A percentile compares a stretch with the other conserved stretches of the same genome.
Evolutionary conservation across 2,888 invertebrate genomes (phyloP).

Genomic region (Lithophane leautieri): DNA sequence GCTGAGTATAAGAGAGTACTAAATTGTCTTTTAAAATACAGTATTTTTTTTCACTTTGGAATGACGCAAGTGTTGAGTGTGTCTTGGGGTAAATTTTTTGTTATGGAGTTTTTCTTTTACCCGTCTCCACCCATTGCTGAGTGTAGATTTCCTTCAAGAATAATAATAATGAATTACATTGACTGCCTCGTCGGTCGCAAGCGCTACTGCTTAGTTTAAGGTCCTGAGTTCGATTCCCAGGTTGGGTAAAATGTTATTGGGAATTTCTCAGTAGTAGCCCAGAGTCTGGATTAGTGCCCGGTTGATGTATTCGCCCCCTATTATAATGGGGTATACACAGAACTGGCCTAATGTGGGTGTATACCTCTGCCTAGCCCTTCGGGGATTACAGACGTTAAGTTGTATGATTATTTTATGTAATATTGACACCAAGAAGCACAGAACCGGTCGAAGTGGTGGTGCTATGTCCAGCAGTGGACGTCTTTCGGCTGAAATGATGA

Average conservation of each 20-base stretch:
- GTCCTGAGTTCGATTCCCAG: no score
- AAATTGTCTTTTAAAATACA: constrained; percentile 38
- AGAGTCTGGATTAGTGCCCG: no score
- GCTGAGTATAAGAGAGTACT: constrained; percentile 14
- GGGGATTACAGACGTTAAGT: neutral
- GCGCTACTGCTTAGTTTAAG: no score
- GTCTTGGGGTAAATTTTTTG: neutral
- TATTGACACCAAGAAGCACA: no score
- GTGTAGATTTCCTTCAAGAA: neutral
- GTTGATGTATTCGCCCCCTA: neutral
- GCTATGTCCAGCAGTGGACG: no score
- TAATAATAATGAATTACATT: neutral
- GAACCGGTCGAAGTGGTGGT: no score
- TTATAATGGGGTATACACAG: no score
- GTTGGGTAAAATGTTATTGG: no score
- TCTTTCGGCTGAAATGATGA: no score
- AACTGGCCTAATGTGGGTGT: neutral
- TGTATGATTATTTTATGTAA: neutral
- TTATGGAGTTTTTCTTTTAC: no score
- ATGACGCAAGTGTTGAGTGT: neutral
- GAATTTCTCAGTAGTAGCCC: no score
- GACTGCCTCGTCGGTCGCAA: neutral
- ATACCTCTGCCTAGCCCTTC: neutral
- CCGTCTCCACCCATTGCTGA: neutral
- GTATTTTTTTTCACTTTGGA: constrained; percentile 26